phyloP scores from a whole-genome alignment of 1,140 invertebrate genomes.

The Penaeus japonicus region DNA sequence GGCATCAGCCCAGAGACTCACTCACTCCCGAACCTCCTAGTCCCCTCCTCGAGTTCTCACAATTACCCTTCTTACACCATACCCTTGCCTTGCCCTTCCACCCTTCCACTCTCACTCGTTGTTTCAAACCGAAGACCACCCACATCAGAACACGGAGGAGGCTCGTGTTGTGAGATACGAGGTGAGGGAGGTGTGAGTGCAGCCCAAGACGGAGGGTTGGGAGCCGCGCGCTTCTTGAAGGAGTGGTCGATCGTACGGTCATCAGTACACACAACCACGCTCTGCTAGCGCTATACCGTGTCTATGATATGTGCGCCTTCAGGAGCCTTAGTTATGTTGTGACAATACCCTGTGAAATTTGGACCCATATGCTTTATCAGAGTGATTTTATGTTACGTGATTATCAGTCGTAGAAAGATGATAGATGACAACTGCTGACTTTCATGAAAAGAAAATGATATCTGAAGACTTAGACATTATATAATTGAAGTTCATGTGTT shows the following conservation, averaged over 20 bases:
- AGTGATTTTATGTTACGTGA: no score
- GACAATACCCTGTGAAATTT: no score
- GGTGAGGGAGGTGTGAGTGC: constrained; percentile 46
- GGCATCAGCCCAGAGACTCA: constrained; percentile 47
- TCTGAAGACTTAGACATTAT: no score
- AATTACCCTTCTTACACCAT: not conserved
- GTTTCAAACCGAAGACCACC: not conserved
- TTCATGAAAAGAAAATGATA: no score
- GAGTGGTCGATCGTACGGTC: constrained; percentile 52
- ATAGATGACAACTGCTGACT: no score
- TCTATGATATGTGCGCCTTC: no score
- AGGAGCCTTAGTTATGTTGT: no score
- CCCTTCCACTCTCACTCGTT: not conserved
- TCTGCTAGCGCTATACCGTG: not conserved
- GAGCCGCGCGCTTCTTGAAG: constrained; percentile 53
- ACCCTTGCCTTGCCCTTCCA: not conserved
- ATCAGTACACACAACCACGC: constrained; percentile 45
- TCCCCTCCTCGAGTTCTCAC: not conserved
- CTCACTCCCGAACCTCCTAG: constrained; percentile 37
- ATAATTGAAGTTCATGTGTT: no score
- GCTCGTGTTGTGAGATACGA: constrained; percentile 3
- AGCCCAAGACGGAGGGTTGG: constrained; percentile 40
- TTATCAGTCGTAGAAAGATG: no score
- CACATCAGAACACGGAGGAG: not conserved
- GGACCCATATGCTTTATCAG: no score